Base-by-base conservation (phyloP, 2,113 vertebrate species). In the Carassius auratus region DNA sequence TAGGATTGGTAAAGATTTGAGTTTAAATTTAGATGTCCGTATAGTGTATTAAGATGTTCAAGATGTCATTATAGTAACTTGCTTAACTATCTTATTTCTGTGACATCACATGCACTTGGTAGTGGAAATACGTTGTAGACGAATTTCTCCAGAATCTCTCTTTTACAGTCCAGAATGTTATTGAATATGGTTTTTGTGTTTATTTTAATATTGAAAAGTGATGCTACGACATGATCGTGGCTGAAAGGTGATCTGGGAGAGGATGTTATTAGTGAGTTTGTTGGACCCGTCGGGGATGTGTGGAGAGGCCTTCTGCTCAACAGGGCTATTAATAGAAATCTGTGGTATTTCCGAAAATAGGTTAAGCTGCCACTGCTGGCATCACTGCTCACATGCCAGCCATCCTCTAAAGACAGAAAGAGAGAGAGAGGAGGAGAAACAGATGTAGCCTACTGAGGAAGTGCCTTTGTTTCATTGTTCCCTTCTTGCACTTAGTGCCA, bases 291-390 rank as follows among this genome's bases (percentile, higher is more conserved):
- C 85, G 91, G 91, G 90, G 92, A 91, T 89, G 89, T 90, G 91
- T 73, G 90, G 90, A 91, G 91, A 93, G 90, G 89, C 92, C 86
- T 78, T 90, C 93, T 90, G 93, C 91, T 93, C 93, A 92, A 93
- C 90, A 90, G 26, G n/a, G 92, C 91, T 95, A 95, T 91, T 93
- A 94, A 95, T 95, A 95, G 94, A 93, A 91, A 90, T 92, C 89
- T 90, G 91, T 92, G 93, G 93, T 93, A 94, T 94, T 95, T 95
- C 94, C 87, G 91, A 95, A 95, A 95, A 95, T 95, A 94, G 95
- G 95, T 95, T 95, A 95, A 95, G 93, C 93, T 95, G 93, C 93
- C 93, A 94, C 93, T 86, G 89, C 93, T 93, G 93, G 81, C 81
- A 83, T 83, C 91, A 91, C 93, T 93, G 92, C 92, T 94, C 92